Percentiles rank a stretch among this genome's conserved stretches.
Evolutionary conservation across 2,888 invertebrate genomes (phyloP).

Genomic region (Syrphus vitripennis): DNA sequence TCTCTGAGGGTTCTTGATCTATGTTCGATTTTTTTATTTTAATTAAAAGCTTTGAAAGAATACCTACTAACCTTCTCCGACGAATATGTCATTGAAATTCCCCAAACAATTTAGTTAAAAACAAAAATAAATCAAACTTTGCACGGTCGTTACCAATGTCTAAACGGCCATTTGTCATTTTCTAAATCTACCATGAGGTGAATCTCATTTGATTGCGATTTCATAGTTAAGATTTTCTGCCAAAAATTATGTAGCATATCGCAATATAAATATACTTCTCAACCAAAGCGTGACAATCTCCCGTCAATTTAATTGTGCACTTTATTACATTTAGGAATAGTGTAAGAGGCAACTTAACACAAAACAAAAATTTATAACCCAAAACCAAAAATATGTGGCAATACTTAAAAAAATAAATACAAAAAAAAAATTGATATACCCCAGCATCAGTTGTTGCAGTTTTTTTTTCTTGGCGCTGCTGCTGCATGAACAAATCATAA

Average conservation of each 20-base stretch:
- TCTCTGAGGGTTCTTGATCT: too few species aligned
- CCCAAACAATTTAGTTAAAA: background rate
- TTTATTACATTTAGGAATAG: slow-evolving; percentile 37
- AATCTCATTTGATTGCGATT: slow-evolving; percentile 1
- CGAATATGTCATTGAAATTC: background rate
- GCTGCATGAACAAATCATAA: slow-evolving; percentile 51
- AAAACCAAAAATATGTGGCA: slow-evolving; percentile 53
- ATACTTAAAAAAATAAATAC: slow-evolving; percentile 8
- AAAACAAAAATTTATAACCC: slow-evolving; percentile 2
- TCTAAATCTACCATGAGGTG: background rate
- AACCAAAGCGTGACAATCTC: slow-evolving; percentile 29
- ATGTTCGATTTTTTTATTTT: too few species aligned
- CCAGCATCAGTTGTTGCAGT: slow-evolving; percentile 32
- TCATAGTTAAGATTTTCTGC: slow-evolving; percentile 29
- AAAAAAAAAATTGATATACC: background rate
- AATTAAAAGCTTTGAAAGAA: too few species aligned
- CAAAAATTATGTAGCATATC: slow-evolving; percentile 53
- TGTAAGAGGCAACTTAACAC: background rate
- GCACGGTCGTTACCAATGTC: slow-evolving; percentile 1
- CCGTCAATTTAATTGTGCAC: slow-evolving; percentile 54
- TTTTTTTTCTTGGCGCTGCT: background rate
- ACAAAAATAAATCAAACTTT: background rate
- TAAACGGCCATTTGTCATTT: background rate
- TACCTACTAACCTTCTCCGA: background rate
- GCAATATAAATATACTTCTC: slow-evolving; percentile 35